Percentiles rank a stretch among this genome's conserved stretches.
Evolutionary conservation across 2,888 invertebrate genomes (phyloP).

Genomic region (Hyppa rectilinea): DNA sequence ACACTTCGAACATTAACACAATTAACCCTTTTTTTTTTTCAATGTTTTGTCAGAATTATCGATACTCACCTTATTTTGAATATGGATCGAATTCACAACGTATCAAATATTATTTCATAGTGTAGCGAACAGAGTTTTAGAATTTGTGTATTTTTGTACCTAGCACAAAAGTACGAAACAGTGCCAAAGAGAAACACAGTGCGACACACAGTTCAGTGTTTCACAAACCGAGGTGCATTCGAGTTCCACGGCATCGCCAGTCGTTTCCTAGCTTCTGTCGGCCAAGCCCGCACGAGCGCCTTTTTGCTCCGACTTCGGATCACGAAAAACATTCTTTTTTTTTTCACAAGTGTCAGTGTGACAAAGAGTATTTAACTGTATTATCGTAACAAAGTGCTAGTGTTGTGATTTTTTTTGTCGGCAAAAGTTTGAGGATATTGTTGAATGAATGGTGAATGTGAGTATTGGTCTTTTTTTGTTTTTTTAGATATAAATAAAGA

Average conservation of each 20-base stretch:
- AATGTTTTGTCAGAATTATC: not conserved
- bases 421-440: constrained; percentile 57
- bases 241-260: constrained; percentile 63
- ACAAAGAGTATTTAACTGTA: constrained; percentile 58
- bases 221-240: constrained; percentile 34
- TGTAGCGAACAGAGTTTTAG: too few species aligned
- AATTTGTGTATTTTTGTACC: too few species aligned
- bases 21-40: not conserved
- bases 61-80: not conserved
- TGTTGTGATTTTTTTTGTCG: constrained; percentile 61
- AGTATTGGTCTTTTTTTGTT: constrained; percentile 46
- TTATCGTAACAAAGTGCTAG: constrained; percentile 55
- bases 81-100: not conserved
- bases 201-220: constrained; percentile 57
- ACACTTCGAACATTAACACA: constrained; percentile 5
- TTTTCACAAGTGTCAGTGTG: constrained; percentile 58
- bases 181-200: constrained; percentile 41
- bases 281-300: constrained; percentile 63
- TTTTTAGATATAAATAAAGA: too few species aligned
- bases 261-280: constrained; percentile 66
- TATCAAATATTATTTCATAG: too few species aligned
- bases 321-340: constrained; percentile 62
- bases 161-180: constrained; percentile 9
- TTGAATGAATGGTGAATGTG: constrained; percentile 53
- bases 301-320: constrained; percentile 55